phyloP scores from a whole-genome alignment of 2,113 vertebrate species.

The Trichomycterus rosablanca region DNA sequence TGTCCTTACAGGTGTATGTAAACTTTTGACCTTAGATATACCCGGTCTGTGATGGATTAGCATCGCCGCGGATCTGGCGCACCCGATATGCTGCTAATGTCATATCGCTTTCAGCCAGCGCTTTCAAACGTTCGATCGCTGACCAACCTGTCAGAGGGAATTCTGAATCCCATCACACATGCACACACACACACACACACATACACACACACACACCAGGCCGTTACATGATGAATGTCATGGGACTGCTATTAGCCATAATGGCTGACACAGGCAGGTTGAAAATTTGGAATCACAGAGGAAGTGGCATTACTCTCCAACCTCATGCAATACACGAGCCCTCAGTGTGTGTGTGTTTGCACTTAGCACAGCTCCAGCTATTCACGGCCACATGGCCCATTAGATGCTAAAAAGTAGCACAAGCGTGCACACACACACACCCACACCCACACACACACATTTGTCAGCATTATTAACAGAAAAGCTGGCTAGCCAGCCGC shows the following conservation, averaged over 20 bases:
- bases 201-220: conserved; percentile 12
- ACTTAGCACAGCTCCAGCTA: conserved; percentile 37
- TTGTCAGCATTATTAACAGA: conserved; percentile 49
- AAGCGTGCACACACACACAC: conserved; percentile 3
- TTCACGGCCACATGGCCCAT: conserved; percentile 30
- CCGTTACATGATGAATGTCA: conserved; percentile 36
- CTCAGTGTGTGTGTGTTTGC: neutral
- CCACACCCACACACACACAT: conserved; percentile 9
- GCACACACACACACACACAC: conserved; percentile 13
- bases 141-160: conserved; percentile 25
- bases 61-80: too few relatives aligned
- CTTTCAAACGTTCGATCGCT: conserved; percentile 29
- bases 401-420: conserved; percentile 37
- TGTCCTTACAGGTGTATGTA: too few relatives aligned
- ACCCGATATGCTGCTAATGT: conserved; percentile 21
- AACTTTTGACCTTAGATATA: too few relatives aligned
- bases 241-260: conserved; percentile 34
- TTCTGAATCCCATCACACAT: conserved; percentile 28
- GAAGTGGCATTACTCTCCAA: conserved; percentile 23
- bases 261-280: conserved; percentile 6
- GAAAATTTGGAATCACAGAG: conserved; percentile 20
- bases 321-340: conserved; percentile 11
- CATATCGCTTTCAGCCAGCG: conserved; percentile 24
- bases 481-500: conserved; percentile 50
- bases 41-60: too few relatives aligned